Conservation (phyloP, 2,888 invertebrate species). For the Erpobdella octoculata region DNA sequence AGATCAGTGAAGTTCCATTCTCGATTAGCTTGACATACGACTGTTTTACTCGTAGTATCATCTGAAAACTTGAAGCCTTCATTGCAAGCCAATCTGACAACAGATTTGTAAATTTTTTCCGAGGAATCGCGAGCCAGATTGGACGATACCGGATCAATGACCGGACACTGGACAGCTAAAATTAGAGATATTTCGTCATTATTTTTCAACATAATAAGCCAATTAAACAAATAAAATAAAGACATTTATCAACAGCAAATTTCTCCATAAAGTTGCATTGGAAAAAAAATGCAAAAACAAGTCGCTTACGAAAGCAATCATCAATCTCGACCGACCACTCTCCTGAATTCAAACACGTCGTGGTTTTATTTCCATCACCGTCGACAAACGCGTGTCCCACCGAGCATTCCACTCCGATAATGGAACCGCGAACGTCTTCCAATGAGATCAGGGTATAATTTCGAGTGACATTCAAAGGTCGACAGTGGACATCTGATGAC, state of each 20-base stretch:
- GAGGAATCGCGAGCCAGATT: neutral
- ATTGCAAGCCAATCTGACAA: neutral
- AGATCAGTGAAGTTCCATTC: neutral
- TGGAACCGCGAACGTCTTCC: neutral
- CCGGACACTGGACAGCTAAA: slow-evolving; percentile 12
- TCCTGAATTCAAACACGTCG: slow-evolving; percentile 6
- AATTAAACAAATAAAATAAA: neutral
- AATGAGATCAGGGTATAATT: neutral
- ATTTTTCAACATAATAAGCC: neutral
- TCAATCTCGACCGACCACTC: neutral
- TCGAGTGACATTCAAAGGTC: neutral
- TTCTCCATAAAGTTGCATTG: neutral
- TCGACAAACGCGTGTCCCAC: slow-evolving; percentile 7
- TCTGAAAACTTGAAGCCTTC: slow-evolving; percentile 17
- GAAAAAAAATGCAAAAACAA: too few relatives aligned
- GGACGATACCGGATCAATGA: neutral
- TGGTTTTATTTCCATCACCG: neutral
- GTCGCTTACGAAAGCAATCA: slow-evolving; percentile 9
- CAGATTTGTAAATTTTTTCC: neutral
- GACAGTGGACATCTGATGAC: slow-evolving; percentile 8
- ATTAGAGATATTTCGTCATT: neutral
- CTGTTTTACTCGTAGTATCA: neutral
- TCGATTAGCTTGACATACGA: neutral
- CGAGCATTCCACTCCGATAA: neutral
- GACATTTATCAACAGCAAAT: neutral